Conservation (phyloP, 2,113 vertebrate genomes). For the Epinephelus moara region DNA sequence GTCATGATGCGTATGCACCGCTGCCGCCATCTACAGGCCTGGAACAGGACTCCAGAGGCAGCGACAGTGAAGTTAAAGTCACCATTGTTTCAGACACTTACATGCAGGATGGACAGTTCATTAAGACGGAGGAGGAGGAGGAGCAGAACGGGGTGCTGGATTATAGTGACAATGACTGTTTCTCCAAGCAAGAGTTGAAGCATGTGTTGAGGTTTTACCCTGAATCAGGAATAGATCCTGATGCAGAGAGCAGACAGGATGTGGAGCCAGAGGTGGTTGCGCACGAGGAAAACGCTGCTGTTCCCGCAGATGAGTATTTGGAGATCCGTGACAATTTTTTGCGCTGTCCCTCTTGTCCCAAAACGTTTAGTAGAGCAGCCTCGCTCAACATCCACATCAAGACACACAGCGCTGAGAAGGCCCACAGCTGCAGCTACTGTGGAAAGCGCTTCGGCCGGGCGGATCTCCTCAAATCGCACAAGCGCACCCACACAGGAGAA, state of each 20-base stretch:
- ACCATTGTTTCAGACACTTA: constrained; percentile 64
- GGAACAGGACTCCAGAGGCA: constrained; percentile 30
- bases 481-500: constrained; percentile 81
- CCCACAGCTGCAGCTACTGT: constrained; percentile 76
- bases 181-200: constrained; percentile 14
- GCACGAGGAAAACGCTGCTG: not conserved
- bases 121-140: constrained; percentile 62
- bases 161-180: not conserved
- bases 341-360: constrained; percentile 75
- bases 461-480: constrained; percentile 81
- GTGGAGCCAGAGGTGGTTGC: constrained; percentile 21
- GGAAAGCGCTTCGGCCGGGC: constrained; percentile 79
- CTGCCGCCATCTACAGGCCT: constrained; percentile 25
- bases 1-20: constrained; percentile 35
- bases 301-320: constrained; percentile 5
- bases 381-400: constrained; percentile 79
- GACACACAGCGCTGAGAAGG: constrained; percentile 72
- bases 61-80: constrained; percentile 59
- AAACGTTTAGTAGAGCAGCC: constrained; percentile 68
- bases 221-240: constrained; percentile 14
- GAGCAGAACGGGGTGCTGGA: constrained; percentile 26
- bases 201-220: constrained; percentile 11
- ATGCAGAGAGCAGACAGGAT: not conserved
- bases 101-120: constrained; percentile 45
- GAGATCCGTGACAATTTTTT: constrained; percentile 52